Percentiles rank a stretch among this genome's conserved stretches.
phyloP scores from a whole-genome alignment of 23 tunicate species.

The Ascidia mentula region DNA sequence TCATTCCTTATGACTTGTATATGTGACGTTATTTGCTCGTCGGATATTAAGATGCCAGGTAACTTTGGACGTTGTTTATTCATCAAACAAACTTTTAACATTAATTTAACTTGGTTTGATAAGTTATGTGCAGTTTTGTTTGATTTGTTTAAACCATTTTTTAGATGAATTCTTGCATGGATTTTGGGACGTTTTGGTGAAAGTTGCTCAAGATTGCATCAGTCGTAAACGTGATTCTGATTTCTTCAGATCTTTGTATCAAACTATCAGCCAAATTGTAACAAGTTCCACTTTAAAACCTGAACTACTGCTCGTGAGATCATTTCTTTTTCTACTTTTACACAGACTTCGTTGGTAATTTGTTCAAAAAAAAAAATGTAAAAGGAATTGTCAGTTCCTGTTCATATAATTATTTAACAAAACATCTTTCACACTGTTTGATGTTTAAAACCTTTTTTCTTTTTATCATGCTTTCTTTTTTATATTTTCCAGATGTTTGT shows the following conservation, averaged over 20 bases:
- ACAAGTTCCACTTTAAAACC: not conserved
- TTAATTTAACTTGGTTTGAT: not conserved
- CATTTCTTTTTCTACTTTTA: too few relatives aligned
- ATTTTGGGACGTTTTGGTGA: constrained; percentile 26
- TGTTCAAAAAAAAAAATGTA: too few relatives aligned
- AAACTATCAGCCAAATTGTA: constrained; percentile 32
- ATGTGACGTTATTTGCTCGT: constrained; percentile 39
- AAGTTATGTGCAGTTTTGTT: not conserved
- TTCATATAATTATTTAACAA: too few relatives aligned
- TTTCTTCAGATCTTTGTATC: constrained; percentile 32
- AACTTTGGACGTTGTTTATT: too few relatives aligned
- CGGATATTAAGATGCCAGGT: constrained; percentile 33
- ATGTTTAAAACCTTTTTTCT: too few relatives aligned
- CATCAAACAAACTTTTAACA: too few relatives aligned
- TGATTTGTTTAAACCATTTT: not conserved
- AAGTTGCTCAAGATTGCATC: constrained; percentile 18
- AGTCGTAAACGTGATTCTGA: constrained; percentile 40
- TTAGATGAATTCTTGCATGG: constrained; percentile 29
- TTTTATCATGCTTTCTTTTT: too few relatives aligned
- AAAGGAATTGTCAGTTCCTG: too few relatives aligned
- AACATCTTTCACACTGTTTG: too few relatives aligned
- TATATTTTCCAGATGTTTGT: constrained; percentile 36
- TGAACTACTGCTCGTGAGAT: constrained; percentile 22
- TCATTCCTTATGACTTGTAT: constrained; percentile 35
- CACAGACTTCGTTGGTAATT: too few relatives aligned